Percentiles rank a stretch among this genome's conserved stretches.
phyloP scores from a whole-genome alignment of 2,888 invertebrate genomes.

The Pammene fasciana region DNA sequence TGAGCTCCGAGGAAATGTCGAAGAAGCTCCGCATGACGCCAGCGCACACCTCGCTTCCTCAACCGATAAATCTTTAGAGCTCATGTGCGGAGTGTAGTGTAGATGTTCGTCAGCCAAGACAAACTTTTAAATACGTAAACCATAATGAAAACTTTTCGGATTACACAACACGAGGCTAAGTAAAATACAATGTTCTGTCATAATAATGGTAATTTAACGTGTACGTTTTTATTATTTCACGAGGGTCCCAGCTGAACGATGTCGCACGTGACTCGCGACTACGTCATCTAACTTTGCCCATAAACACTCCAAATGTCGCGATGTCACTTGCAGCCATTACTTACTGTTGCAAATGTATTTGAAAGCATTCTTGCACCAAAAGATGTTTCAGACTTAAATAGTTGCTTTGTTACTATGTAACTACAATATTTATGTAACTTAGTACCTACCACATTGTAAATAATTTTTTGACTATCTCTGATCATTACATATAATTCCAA shows the following conservation, averaged over 20 bases:
- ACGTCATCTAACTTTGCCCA: slow-evolving; percentile 63
- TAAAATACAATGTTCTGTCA: slow-evolving; percentile 52
- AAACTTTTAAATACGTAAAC: background rate
- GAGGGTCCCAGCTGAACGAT: slow-evolving; percentile 47
- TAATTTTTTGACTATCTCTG: too few species aligned
- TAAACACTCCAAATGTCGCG: slow-evolving; percentile 57
- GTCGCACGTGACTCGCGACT: slow-evolving; percentile 52
- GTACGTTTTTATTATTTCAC: slow-evolving; percentile 54
- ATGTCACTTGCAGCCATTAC: slow-evolving; percentile 47
- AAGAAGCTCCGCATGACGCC: too few species aligned
- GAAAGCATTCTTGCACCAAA: slow-evolving; percentile 45
- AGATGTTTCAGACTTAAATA: slow-evolving; percentile 23
- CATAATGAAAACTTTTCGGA: slow-evolving; percentile 30
- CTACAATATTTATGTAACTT: too few species aligned
- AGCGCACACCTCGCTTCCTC: too few species aligned
- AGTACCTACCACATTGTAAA: too few species aligned
- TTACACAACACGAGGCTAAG: slow-evolving; percentile 31
- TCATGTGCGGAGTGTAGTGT: background rate
- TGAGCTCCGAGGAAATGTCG: too few species aligned
- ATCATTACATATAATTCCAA: too few species aligned
- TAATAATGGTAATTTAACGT: slow-evolving; percentile 54
- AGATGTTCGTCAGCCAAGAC: background rate
- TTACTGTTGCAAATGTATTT: slow-evolving; percentile 59
- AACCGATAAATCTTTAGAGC: too few species aligned
- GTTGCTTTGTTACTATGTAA: background rate